Evolutionary conservation across 1,140 invertebrate species (phyloP).

Genomic region (Lanistes nyassanus): DNA sequence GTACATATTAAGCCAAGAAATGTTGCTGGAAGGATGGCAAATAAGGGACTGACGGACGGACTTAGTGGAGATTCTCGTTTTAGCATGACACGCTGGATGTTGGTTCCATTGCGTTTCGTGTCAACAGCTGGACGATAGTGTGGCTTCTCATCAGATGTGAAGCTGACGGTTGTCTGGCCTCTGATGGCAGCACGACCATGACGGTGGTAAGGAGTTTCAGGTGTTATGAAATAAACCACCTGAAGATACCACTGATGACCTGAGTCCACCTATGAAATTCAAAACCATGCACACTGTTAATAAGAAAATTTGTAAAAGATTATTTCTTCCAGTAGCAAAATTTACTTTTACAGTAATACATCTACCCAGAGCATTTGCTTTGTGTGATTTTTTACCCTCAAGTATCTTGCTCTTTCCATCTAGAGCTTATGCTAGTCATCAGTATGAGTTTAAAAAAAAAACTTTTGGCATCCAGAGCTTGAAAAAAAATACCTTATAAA

Average conservation of each 20-base stretch:
- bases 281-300: too few species aligned
- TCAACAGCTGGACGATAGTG: conserved; percentile 6
- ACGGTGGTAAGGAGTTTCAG: conserved; percentile 35
- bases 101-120: conserved; percentile 29
- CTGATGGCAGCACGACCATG: conserved; percentile 12
- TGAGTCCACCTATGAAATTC: conserved; percentile 53
- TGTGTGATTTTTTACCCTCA: neutral
- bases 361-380: neutral
- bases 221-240: conserved; percentile 64
- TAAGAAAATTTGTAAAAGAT: neutral
- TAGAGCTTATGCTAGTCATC: too few species aligned
- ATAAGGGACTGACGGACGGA: conserved; percentile 2
- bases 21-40: conserved; percentile 2
- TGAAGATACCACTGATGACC: conserved; percentile 68
- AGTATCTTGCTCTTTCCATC: too few species aligned
- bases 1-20: conserved; percentile 13
- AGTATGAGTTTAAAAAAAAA: too few species aligned
- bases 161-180: neutral
- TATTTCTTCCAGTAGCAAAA: neutral
- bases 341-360: neutral
- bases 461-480: neutral
- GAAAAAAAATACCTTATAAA: conserved; percentile 62
- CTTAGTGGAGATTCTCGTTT: neutral
- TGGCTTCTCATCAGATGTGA: neutral
- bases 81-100: conserved; percentile 26